Conservation (phyloP, 2,113 vertebrate genomes). For the Pongo abelii region DNA sequence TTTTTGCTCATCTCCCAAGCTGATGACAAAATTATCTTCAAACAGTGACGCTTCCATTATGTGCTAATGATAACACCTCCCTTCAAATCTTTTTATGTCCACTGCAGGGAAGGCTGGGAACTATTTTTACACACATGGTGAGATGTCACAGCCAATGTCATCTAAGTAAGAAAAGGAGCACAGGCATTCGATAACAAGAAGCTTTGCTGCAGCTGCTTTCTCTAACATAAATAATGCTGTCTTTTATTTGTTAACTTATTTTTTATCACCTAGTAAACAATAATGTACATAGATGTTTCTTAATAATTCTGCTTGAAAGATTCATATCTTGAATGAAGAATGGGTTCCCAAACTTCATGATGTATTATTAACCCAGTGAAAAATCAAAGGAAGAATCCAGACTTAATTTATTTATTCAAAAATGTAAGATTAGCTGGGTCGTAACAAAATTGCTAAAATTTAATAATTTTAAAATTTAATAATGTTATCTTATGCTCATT, state of each 20-base stretch:
- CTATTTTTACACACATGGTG: neutral
- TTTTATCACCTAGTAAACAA: neutral
- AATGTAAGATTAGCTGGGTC: neutral
- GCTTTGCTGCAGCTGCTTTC: neutral
- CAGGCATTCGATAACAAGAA: neutral
- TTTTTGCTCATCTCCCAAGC: accelerated
- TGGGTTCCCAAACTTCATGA: neutral
- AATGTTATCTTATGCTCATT: neutral
- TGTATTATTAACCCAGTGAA: neutral
- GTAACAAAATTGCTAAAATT: neutral
- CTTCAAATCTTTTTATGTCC: neutral
- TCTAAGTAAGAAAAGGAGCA: neutral
- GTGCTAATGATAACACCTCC: neutral
- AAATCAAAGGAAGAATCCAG: neutral
- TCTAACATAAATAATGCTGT: neutral
- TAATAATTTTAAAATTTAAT: no score
- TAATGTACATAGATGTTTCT: neutral
- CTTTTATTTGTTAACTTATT: neutral
- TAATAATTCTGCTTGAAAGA: neutral
- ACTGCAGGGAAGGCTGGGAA: neutral
- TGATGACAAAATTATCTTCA: neutral
- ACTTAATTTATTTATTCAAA: neutral
- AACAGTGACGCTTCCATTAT: neutral
- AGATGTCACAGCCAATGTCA: neutral
- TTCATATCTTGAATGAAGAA: neutral